Evolutionary conservation across 2,888 invertebrate species (phyloP).

Genomic region (Danaus chrysippus): DNA sequence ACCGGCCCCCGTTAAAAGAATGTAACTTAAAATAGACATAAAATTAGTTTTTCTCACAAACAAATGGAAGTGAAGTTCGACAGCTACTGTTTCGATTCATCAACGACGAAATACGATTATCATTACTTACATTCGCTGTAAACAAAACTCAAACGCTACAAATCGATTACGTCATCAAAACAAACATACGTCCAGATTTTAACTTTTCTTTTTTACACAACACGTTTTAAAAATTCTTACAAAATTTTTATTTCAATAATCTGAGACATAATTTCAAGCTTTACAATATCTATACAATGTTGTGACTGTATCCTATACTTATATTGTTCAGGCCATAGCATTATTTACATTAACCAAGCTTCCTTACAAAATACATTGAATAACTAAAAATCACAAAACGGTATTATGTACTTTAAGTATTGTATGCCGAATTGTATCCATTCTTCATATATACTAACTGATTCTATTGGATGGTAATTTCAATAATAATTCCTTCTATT

Average conservation of each 20-base stretch:
- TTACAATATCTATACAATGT: constrained; percentile 48
- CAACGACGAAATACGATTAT: not conserved
- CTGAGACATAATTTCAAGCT: constrained; percentile 65
- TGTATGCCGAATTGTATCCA: constrained; percentile 54
- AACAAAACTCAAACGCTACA: not conserved
- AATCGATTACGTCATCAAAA: not conserved
- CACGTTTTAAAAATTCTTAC: constrained; percentile 4
- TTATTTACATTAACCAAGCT: constrained; percentile 67
- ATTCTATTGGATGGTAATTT: too few relatives aligned
- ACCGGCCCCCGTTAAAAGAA: constrained; percentile 62
- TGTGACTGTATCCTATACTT: constrained; percentile 67
- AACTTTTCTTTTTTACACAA: not conserved
- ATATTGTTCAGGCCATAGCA: constrained; percentile 65
- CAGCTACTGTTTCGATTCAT: constrained; percentile 8
- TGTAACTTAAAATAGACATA: constrained; percentile 62
- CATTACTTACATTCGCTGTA: not conserved
- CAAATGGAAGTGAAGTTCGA: constrained; percentile 24
- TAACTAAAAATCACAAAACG: constrained; percentile 42
- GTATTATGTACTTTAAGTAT: constrained; percentile 45
- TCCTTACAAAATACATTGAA: constrained; percentile 34
- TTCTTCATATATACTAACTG: constrained; percentile 3
- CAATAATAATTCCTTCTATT: too few relatives aligned
- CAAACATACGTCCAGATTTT: not conserved
- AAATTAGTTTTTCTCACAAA: constrained; percentile 23
- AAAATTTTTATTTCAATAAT: constrained; percentile 44